These are phyloP conservation scores for Luffia ferchaultella DNA, from an alignment of 2,888 invertebrate species.

Conservation along the genomic window DNA sequence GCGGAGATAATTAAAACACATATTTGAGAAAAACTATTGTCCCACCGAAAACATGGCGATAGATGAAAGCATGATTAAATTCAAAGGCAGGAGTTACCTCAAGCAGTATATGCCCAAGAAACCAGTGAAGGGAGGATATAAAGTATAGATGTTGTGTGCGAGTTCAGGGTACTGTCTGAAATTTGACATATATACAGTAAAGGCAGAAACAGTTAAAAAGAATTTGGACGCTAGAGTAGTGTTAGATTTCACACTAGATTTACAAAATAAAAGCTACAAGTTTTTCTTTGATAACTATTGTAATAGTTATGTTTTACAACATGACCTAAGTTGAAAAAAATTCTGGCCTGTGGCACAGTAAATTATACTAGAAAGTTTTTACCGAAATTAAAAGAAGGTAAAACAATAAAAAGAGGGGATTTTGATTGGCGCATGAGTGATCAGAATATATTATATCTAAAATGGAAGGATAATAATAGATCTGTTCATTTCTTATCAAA, in stretches of 20 bases:
- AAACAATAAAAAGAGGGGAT: not conserved
- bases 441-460: conserved; percentile 6
- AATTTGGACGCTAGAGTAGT: not conserved
- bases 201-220: not conserved
- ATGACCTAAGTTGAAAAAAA: not conserved
- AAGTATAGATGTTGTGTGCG: not conserved
- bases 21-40: not conserved
- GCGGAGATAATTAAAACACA: no score
- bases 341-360: not conserved
- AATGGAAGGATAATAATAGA: conserved; percentile 15
- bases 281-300: not conserved
- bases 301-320: not conserved
- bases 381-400: not conserved
- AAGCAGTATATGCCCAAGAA: not conserved
- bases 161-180: not conserved
- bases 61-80: not conserved
- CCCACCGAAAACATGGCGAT: not conserved
- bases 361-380: not conserved
- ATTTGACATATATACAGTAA: not conserved
- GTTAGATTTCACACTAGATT: not conserved
- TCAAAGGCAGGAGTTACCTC: not conserved
- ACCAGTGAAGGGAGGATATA: not conserved
- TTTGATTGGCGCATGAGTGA: conserved; percentile 11
- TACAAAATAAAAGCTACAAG: not conserved
- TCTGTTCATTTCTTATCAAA: conserved; percentile 12